phyloP scores from a whole-genome alignment of 2,888 invertebrate species.

The Conchocele bisecta region DNA sequence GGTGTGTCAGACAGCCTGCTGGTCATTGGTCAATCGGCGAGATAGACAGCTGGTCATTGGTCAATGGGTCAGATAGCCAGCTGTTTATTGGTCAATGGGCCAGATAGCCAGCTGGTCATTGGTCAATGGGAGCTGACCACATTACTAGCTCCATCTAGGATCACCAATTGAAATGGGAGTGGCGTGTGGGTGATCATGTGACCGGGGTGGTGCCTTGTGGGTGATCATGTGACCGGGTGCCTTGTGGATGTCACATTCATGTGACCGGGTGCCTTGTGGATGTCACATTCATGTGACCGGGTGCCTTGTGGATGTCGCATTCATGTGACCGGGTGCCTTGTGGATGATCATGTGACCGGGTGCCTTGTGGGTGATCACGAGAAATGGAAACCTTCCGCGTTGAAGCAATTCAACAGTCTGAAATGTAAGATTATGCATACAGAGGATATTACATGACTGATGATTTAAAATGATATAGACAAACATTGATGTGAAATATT shows the following conservation, averaged over 20 bases:
- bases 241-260: background rate
- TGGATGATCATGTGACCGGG: background rate
- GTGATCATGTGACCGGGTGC: background rate
- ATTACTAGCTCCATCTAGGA: too few relatives aligned
- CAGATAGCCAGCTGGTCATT: too few relatives aligned
- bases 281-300: background rate
- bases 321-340: background rate
- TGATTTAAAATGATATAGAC: background rate
- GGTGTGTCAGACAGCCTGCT: too few relatives aligned
- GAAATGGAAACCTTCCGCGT: slow-evolving; percentile 96
- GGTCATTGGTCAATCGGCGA: too few relatives aligned
- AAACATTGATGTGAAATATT: too few relatives aligned
- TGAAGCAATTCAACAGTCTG: slow-evolving; percentile 92
- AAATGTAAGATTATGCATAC: slow-evolving; percentile 73
- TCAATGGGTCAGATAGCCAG: too few relatives aligned
- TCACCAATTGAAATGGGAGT: too few relatives aligned
- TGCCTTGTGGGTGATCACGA: slow-evolving; percentile 83
- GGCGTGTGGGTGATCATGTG: too few relatives aligned
- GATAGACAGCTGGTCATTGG: too few relatives aligned
- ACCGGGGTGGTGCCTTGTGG: background rate
- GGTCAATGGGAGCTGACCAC: too few relatives aligned
- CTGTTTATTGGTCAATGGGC: too few relatives aligned
- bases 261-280: background rate
- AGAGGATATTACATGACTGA: background rate
- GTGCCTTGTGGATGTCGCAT: background rate